Conservation (phyloP, 2,888 invertebrate genomes). For the Dione vanillae region DNA sequence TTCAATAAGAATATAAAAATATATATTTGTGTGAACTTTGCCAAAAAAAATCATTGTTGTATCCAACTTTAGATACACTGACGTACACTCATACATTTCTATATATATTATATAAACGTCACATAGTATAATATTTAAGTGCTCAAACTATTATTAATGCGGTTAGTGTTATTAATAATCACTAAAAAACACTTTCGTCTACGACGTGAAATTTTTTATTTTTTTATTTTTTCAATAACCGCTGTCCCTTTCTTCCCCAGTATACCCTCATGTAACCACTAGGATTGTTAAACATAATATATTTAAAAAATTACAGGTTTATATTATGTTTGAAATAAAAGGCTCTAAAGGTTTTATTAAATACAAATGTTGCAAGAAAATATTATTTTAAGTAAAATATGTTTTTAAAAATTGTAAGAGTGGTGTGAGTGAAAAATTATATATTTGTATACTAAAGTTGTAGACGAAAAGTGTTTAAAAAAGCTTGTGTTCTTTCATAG, state of each 20-base stretch:
- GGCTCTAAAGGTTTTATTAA: too few species aligned
- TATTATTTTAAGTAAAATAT: too few species aligned
- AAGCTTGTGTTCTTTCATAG: slow-evolving; percentile 16
- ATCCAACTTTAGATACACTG: not conserved
- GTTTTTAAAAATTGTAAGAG: too few species aligned
- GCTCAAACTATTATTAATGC: not conserved
- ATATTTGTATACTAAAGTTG: too few species aligned
- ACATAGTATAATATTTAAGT: slow-evolving; percentile 4
- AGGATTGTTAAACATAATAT: too few species aligned
- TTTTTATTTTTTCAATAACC: not conserved
- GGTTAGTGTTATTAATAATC: not conserved
- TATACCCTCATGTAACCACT: too few species aligned
- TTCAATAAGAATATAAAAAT: not conserved
- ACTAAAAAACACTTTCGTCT: not conserved
- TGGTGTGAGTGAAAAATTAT: too few species aligned
- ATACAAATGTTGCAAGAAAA: too few species aligned
- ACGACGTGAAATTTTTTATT: not conserved
- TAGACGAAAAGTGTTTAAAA: not conserved
- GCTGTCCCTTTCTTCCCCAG: not conserved
- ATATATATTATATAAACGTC: not conserved
- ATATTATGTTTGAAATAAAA: too few species aligned
- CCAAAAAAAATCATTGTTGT: not conserved
- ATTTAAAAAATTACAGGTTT: too few species aligned
- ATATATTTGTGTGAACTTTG: not conserved
- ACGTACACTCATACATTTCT: not conserved